Conservation (phyloP, 2,888 invertebrate species). For the Ypsolopha scabrella region DNA sequence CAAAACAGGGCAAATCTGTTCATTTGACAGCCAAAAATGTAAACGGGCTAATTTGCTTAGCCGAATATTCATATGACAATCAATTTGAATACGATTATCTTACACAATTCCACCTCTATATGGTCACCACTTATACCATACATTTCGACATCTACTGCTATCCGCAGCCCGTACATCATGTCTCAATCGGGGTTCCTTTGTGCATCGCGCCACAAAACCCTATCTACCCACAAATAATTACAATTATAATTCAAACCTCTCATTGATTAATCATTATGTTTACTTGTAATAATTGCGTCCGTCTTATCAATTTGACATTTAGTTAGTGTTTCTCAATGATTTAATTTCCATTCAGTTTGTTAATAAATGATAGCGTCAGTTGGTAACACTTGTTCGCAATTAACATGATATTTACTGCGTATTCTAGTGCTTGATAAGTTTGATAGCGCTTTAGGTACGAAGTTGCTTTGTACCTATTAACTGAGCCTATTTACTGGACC, state of each 20-base stretch:
- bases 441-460: neutral
- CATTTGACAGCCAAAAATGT: too few species aligned
- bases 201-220: neutral
- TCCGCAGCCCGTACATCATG: too few species aligned
- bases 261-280: constrained; percentile 2
- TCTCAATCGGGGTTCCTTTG: neutral
- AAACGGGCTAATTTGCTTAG: too few species aligned
- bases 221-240: neutral
- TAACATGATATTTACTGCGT: constrained; percentile 2
- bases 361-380: neutral
- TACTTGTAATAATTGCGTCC: constrained; percentile 1
- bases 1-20: too few species aligned
- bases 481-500: neutral
- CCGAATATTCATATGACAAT: too few species aligned
- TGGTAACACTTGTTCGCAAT: constrained; percentile 3
- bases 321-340: constrained; percentile 1
- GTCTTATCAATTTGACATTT: constrained; percentile 1
- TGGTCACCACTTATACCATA: too few species aligned
- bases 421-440: neutral
- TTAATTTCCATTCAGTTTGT: constrained; percentile 1
- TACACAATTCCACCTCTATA: too few species aligned
- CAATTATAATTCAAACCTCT: neutral
- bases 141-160: too few species aligned
- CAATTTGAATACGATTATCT: too few species aligned
- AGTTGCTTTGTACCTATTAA: neutral